Base-by-base conservation (phyloP, 1,140 invertebrate species). In the Drosophila watanabei region DNA sequence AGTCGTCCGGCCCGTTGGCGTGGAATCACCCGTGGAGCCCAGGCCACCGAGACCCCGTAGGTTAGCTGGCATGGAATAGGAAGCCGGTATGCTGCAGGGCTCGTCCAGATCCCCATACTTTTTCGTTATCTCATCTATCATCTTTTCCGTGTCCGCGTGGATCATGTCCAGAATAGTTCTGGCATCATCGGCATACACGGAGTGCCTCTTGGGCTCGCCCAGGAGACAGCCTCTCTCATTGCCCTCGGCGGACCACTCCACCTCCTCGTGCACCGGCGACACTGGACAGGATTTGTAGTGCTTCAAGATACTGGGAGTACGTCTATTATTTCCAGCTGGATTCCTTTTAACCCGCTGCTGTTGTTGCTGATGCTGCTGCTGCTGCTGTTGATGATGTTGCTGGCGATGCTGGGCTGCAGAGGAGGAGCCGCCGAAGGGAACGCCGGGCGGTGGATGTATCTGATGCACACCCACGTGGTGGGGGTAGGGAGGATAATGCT, bases 261-360 rank as follows among this genome's bases (percentile, higher is more conserved):
- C 94, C 80, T 96, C 95, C 81, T 96, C 95, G 33, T 95, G 95
- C 0, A 96, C 95, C 0, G 95, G 95, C 4, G 95, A 95, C 0
- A 96, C 95, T 1, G 95, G 95, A 79, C 95, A 94, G 8, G 95
- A 95, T 79, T 96, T 96, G 70, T 96, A 95, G 89, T 95, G 95
- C 72, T 96, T 96, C 61, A 95, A 94, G 46, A 95, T 95, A 80
- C 95, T 95, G 9, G 94, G 93, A n/a, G 94, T 93, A 46, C 94
- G 94, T 5, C 91, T 72, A 56, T 80, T 87, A n/a, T 92, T 92
- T 0, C 91, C 88, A 4, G 82, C 86, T 4, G 89, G 91, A 76
- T 92, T 93, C 0, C 91, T 78, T 30, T 93, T 92, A 3, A 64
- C 77, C 5, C 84, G 37, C 5, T 66, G 37, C 5, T 79, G 59